A percentile compares a stretch with the other conserved stretches of the same genome.
phyloP scores from a whole-genome alignment of 2,113 vertebrate species.

The Rafetus swinhoei region DNA sequence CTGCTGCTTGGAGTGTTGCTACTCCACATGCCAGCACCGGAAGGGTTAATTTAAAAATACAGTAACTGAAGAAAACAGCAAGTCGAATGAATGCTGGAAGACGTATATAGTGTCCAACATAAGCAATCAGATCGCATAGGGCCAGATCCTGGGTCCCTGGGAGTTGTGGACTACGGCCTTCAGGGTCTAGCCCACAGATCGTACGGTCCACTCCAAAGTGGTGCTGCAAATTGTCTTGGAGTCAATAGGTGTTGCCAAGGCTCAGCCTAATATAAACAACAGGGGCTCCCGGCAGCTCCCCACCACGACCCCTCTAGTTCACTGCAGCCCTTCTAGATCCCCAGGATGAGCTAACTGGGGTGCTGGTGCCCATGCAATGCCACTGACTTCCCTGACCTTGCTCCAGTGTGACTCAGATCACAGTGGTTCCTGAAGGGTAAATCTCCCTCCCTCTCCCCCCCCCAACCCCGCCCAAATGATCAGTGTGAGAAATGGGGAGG shows the following conservation, averaged over 20 bases:
- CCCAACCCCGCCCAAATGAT: background rate
- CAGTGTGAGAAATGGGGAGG: background rate
- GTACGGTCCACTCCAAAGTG: background rate
- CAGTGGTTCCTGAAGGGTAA: background rate
- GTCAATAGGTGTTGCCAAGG: background rate
- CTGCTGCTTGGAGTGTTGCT: background rate
- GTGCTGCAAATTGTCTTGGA: background rate
- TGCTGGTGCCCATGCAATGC: background rate
- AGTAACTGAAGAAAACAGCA: background rate
- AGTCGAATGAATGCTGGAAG: background rate
- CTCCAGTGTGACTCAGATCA: background rate
- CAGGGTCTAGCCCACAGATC: background rate
- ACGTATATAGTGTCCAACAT: background rate
- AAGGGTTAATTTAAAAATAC: background rate
- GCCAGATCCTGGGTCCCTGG: background rate
- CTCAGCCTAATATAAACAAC: background rate
- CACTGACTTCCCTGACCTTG: background rate
- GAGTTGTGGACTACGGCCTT: background rate
- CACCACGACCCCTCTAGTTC: background rate
- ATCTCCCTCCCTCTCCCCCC: background rate
- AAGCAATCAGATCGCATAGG: background rate
- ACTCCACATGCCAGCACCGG: background rate
- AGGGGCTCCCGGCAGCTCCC: background rate
- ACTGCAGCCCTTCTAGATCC: background rate
- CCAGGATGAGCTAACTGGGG: background rate